These are phyloP conservation scores for Esperia sulphurella DNA, from an alignment of 2,888 invertebrate genomes.

Conservation along the genomic window DNA sequence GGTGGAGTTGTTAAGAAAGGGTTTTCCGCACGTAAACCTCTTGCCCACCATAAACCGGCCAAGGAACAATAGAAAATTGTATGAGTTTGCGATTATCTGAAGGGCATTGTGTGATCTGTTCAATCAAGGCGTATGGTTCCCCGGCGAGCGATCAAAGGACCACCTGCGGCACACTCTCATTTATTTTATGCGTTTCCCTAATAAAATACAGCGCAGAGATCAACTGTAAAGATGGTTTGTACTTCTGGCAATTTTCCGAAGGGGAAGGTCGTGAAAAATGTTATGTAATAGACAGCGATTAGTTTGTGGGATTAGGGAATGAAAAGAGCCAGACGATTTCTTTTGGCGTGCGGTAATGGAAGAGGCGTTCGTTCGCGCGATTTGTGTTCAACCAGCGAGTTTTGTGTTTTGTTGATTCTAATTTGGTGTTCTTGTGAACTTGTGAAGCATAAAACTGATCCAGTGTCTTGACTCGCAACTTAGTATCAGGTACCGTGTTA, in stretches of 20 bases:
- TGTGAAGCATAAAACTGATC: too few species aligned
- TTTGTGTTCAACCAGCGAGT: neutral
- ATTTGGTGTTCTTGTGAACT: too few species aligned
- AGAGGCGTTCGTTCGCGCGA: neutral
- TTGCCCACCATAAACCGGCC: neutral
- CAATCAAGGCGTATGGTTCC: slow-evolving; percentile 19
- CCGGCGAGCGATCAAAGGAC: slow-evolving; percentile 13
- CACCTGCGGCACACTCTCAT: slow-evolving; percentile 24
- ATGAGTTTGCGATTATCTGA: slow-evolving; percentile 14
- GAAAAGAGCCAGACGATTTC: neutral
- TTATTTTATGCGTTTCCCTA: slow-evolving; percentile 25
- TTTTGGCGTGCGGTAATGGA: neutral
- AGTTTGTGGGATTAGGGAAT: neutral
- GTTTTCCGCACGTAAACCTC: neutral
- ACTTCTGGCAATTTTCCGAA: neutral
- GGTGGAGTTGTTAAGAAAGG: slow-evolving; percentile 1
- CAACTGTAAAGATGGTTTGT: slow-evolving; percentile 11
- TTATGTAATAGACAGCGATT: neutral
- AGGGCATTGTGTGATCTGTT: slow-evolving; percentile 19
- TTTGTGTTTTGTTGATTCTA: neutral
- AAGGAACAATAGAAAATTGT: slow-evolving; percentile 7
- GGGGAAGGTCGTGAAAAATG: neutral
- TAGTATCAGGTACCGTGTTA: too few species aligned
- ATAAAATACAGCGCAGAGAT: slow-evolving; percentile 21
- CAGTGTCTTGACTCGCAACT: too few species aligned